These are phyloP conservation scores for Noctua pronuba DNA, from an alignment of 2,888 invertebrate species.

Conservation along the genomic window DNA sequence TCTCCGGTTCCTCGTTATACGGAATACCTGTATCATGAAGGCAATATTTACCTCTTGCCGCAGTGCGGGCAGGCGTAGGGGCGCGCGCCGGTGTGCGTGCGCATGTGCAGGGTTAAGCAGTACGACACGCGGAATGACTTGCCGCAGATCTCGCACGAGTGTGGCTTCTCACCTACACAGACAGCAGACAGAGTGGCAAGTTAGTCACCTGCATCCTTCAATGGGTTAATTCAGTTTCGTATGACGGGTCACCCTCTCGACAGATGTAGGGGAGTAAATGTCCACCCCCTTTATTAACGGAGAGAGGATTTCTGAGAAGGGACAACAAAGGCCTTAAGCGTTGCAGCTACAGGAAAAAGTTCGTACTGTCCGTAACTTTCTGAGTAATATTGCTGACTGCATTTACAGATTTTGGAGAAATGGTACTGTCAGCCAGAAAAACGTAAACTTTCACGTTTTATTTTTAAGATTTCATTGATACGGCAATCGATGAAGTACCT, in stretches of 20 bases:
- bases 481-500: no score
- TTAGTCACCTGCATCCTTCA: not conserved
- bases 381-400: not conserved
- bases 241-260: not conserved
- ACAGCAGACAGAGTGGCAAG: not conserved
- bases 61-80: constrained; percentile 93
- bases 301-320: not conserved
- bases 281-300: not conserved
- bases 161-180: constrained; percentile 92
- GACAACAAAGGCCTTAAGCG: not conserved
- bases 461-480: no score
- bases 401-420: no score
- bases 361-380: not conserved
- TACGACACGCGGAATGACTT: constrained; percentile 95
- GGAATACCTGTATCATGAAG: not conserved
- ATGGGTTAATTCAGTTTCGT: not conserved
- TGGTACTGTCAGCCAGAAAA: no score
- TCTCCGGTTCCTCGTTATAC: not conserved
- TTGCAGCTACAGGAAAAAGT: not conserved
- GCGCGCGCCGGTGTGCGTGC: constrained; percentile 94
- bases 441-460: no score
- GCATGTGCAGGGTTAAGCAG: constrained; percentile 94
- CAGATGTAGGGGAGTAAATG: no score
- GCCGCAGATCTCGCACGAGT: constrained; percentile 94
- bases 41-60: constrained; percentile 73